Percentiles rank a stretch among this genome's conserved stretches.
phyloP scores from a whole-genome alignment of 2,113 vertebrate species.

The Ciconia stormi region DNA sequence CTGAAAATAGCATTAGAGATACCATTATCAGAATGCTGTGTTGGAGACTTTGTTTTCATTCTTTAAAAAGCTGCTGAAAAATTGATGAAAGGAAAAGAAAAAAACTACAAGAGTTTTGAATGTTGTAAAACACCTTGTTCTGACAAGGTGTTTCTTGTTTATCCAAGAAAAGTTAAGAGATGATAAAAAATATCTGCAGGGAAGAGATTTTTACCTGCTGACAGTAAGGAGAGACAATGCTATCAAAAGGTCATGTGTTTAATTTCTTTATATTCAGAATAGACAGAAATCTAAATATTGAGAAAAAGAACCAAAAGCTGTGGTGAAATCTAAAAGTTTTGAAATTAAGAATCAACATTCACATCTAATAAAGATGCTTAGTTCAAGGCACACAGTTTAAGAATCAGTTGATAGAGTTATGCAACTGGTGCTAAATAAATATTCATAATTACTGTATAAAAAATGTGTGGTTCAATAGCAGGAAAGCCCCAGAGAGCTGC shows the following conservation, averaged over 20 bases:
- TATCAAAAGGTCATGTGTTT: not conserved
- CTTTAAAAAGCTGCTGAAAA: conserved; percentile 14
- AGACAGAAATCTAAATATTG: not conserved
- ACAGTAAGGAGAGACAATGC: not conserved
- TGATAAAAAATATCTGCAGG: not conserved
- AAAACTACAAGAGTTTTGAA: not conserved
- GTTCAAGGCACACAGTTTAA: not conserved
- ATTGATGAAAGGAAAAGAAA: not conserved
- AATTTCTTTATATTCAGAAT: not conserved
- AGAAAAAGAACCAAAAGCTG: not conserved
- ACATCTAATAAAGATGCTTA: not conserved
- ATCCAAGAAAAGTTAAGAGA: not conserved
- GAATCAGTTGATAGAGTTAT: not conserved
- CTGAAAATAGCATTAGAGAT: not conserved
- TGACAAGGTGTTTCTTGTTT: not conserved
- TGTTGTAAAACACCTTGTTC: not conserved
- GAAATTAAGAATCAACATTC: not conserved
- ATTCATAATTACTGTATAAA: not conserved
- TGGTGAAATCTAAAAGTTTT: not conserved
- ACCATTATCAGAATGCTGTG: not conserved
- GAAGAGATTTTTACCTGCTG: not conserved
- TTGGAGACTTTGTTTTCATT: not conserved
- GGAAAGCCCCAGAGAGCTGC: not conserved
- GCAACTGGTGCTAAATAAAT: not conserved
- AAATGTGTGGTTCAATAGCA: not conserved